A percentile compares a stretch with the other conserved stretches of the same genome.
These are phyloP conservation scores for Drosophila ficusphila DNA, from an alignment of 1,140 invertebrate species.

Conservation along the genomic window DNA sequence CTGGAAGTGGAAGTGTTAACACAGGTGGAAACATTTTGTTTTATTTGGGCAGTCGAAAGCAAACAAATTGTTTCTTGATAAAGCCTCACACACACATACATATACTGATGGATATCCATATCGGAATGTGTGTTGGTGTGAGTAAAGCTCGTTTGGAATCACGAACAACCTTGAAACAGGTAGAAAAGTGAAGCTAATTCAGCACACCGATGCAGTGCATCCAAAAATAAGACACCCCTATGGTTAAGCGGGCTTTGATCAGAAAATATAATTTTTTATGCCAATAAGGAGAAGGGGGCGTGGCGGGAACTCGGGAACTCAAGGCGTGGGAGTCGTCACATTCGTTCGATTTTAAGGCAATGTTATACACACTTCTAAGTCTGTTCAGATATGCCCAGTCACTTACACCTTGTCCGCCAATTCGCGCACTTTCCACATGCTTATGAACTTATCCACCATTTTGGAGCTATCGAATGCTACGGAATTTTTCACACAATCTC, in stretches of 20 bases:
- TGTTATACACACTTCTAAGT: conserved; percentile 18
- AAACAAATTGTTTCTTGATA: conserved; percentile 69
- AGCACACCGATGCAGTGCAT: conserved; percentile 17
- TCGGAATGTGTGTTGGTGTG: conserved; percentile 24
- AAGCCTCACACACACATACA: conserved; percentile 18
- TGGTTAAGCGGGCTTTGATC: conserved; percentile 33
- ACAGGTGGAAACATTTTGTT: conserved; percentile 61
- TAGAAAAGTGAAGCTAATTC: conserved; percentile 56
- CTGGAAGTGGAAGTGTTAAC: conserved; percentile 38
- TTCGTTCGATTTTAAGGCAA: conserved; percentile 1
- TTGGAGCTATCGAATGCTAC: conserved; percentile 59
- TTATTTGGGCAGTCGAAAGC: conserved; percentile 42
- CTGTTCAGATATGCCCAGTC: background rate
- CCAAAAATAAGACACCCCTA: background rate
- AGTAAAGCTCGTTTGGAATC: conserved; percentile 37
- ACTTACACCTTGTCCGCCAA: conserved; percentile 98
- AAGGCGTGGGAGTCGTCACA: conserved; percentile 58
- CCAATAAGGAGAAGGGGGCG: conserved; percentile 32
- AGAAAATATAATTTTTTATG: conserved; percentile 43
- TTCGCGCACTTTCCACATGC: conserved; percentile 97
- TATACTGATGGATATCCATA: conserved; percentile 4
- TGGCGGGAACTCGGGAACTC: conserved; percentile 17
- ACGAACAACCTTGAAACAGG: conserved; percentile 58
- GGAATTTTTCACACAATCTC: conserved; percentile 80
- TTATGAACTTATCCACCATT: conserved; percentile 89